Evolutionary conservation across 2,113 vertebrate species (phyloP).

Genomic region (Bubo bubo): DNA sequence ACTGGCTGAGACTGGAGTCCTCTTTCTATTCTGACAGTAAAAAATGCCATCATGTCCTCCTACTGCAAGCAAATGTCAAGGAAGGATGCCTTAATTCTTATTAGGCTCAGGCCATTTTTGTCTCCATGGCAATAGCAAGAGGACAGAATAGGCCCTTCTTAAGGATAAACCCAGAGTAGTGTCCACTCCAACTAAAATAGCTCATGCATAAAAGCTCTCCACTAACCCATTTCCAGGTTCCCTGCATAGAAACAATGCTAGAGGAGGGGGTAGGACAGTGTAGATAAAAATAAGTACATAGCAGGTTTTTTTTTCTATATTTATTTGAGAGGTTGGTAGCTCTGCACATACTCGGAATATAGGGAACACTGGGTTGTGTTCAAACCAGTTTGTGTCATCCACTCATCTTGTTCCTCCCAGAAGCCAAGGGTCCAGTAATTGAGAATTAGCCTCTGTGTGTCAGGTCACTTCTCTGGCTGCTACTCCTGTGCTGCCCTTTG

Average conservation of each 20-base stretch:
- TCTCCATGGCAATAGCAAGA: constrained; percentile 26
- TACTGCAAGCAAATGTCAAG: neutral
- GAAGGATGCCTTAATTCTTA: neutral
- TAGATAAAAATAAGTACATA: neutral
- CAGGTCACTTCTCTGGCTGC: neutral
- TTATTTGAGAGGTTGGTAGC: neutral
- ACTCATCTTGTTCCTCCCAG: neutral
- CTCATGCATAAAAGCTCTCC: constrained; percentile 3
- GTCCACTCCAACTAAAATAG: constrained; percentile 24
- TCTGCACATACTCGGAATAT: neutral
- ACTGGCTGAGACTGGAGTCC: neutral
- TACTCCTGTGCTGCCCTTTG: neutral
- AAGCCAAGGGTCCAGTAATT: neutral
- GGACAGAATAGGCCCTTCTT: neutral
- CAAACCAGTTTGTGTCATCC: constrained; percentile 2
- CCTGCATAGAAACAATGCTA: neutral
- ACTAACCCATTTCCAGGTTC: neutral
- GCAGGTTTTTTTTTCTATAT: neutral
- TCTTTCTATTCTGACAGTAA: neutral
- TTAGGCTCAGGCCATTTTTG: neutral
- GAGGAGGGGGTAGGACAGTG: neutral
- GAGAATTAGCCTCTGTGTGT: neutral
- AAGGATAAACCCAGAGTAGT: neutral
- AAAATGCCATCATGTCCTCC: neutral
- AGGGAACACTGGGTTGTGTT: neutral